These are phyloP conservation scores for Aphidoletes aphidimyza DNA, from an alignment of 2,888 invertebrate species.

Conservation along the genomic window DNA sequence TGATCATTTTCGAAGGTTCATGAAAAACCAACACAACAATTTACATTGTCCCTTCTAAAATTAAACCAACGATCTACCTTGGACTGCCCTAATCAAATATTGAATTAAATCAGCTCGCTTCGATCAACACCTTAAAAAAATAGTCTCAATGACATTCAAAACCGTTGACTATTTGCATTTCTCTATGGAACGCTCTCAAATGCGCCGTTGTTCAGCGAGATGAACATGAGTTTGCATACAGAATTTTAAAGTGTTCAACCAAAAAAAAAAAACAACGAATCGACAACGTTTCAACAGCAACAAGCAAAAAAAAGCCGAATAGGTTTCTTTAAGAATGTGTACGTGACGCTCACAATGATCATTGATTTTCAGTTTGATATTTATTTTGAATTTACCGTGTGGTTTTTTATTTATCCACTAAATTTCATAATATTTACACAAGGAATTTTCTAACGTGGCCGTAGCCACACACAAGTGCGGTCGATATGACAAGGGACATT, in stretches of 20 bases:
- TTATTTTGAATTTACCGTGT: not conserved
- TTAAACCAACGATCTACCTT: too few species aligned
- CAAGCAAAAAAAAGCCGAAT: not conserved
- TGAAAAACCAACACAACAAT: too few species aligned
- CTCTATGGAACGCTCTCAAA: too few species aligned
- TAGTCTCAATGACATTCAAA: not conserved
- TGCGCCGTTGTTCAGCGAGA: too few species aligned
- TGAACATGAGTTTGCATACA: slow-evolving; percentile 7
- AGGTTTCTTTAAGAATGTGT: slow-evolving; percentile 11
- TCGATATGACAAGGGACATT: not conserved
- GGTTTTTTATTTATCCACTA: slow-evolving; percentile 35
- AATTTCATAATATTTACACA: slow-evolving; percentile 26
- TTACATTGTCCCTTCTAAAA: too few species aligned
- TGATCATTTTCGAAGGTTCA: too few species aligned
- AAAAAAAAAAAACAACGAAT: not conserved
- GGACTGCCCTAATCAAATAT: too few species aligned
- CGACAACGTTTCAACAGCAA: not conserved
- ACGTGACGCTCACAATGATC: slow-evolving; percentile 1
- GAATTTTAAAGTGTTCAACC: not conserved
- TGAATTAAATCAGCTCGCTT: too few species aligned
- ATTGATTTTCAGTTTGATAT: slow-evolving; percentile 13
- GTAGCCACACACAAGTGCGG: not conserved
- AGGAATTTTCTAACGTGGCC: not conserved
- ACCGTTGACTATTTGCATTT: not conserved
- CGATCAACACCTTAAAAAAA: not conserved